Base-by-base conservation (phyloP, 1,140 invertebrate species). In the Scaptomyza graminum region DNA sequence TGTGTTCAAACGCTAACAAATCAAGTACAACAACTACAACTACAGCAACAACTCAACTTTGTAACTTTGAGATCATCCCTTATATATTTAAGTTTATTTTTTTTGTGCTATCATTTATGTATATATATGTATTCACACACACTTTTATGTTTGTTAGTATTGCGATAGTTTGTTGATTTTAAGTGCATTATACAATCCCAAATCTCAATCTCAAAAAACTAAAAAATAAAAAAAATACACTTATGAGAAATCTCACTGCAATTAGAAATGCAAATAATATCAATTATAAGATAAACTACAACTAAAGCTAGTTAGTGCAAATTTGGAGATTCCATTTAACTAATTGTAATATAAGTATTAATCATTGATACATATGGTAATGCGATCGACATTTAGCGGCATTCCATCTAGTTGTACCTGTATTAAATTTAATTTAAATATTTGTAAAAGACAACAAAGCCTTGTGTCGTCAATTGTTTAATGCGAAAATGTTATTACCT, bases 401-500 rank as follows among this genome's bases (percentile, higher is more conserved):
- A 68, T 68, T 73, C 51, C 64, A 68, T 41, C 56, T 70, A 69
- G 71, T 63, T 87, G 81, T 87, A 85, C 81, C 82, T 81, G 70
- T 73, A 60, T 50, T 11, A 67, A 68, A 73, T 44, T 31, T 31
- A 47, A 39, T 57, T 57, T 57, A 52, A 76, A 70, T 66, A 61
- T 51, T 37, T 51, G 54, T 25, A 66, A 25, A 66, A 54, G n/a
- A 62, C 37, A 62, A 55, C 13, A 74, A 61, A 37, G 62, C 68
- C 67, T 70, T 67, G 54, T 56, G 54, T 56, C 73, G 81, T 87
- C 81, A 87, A 84, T 84, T 84, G 81, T 80, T 85, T 62, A 84
- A 84, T n/a, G 46, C 54, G 25, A 16, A 16, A 57, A 56, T 76
- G 28, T 59, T 66, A 43, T 50, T 63, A 56, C 55, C 43, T 75